Base-by-base conservation (phyloP, 2,797 vertebrate genomes). In the Xyrichtys novacula region DNA sequence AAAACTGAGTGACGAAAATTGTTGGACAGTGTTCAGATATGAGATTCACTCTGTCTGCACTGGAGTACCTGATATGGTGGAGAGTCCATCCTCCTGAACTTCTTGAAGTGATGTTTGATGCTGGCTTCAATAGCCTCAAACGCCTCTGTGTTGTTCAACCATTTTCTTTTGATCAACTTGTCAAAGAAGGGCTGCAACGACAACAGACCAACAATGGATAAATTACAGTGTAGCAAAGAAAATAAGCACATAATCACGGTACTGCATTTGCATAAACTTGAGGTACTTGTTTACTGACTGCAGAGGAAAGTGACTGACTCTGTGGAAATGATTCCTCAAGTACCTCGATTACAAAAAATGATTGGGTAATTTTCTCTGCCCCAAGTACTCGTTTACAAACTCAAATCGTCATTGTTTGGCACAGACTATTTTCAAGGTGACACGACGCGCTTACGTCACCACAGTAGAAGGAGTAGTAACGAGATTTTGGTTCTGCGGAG, bases 121-220 rank as follows among this genome's bases (percentile, higher is more conserved):
- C 91, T 87, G 12, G 90, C 85, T 82, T 96, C 94, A 54, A 98
- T 97, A 72, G 94, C 82, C 25, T 97, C 95, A 64, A 96, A 96
- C 29, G 95, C 93, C 9, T 96, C 96, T 0, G 94, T 91, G 90
- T 94, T 96, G 71, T 87, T 95, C 71, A 98, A 58, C 97, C 97
- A 98, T 71, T 96, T 96, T 77, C 95, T 91, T 79, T 95, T 95
- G 67, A 98, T 94, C 74, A 98, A 90, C 71, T 97, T 98, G 76
- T 93, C 93, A 73, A 97, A 97, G 86, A 96, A 93, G 7, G 96
- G 96, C 96, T 98, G 89, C 4, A 76, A 54, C n/a, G 47, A 22
- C 14, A 74, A 36, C 3, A 71, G 5, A 56, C 49, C 15, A 39
- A 71, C 3, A 10, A 65, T 2, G 17, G 32, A 60, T 69, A 40